Conservation (phyloP, 92 coral and sea anemone genomes). For the Siderastrea radians region DNA sequence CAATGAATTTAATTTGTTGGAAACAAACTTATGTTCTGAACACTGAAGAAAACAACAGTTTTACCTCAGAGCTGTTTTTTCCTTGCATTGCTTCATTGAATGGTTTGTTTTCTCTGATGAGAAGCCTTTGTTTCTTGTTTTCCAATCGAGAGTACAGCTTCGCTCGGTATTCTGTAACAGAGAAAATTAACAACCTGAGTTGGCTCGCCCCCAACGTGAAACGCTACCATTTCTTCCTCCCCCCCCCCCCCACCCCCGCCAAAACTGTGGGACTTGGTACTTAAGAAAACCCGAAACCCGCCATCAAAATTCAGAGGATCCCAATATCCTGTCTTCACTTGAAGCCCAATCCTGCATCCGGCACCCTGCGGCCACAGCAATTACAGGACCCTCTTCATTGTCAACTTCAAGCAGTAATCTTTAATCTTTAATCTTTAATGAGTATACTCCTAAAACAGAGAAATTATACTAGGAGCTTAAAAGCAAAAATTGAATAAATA, state of each 20-base stretch:
- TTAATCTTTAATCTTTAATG: no score
- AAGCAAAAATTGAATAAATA: no score
- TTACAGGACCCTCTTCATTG: no score
- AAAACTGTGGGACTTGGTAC: no score
- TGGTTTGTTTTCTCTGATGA: constrained; percentile 23
- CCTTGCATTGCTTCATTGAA: not conserved
- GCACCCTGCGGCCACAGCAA: no score
- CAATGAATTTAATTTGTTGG: not conserved
- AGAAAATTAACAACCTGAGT: not conserved
- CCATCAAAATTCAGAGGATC: no score
- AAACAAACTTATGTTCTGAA: not conserved
- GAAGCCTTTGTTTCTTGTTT: constrained; percentile 32
- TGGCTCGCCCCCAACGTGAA: not conserved
- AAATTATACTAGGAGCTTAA: no score
- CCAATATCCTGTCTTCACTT: not conserved
- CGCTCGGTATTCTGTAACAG: constrained; percentile 56
- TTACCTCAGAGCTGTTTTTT: constrained; percentile 7
- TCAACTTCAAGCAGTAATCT: not conserved
- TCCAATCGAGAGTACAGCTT: constrained; percentile 61
- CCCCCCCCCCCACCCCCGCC: not conserved
- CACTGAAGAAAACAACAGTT: not conserved
- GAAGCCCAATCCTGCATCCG: no score
- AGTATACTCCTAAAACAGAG: no score
- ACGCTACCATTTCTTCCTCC: not conserved
- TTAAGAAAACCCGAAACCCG: no score